Evolutionary conservation across 1,140 invertebrate genomes (phyloP), one percentile per base, ranked within the genome.

Genomic region (Pinna nobilis): DNA sequence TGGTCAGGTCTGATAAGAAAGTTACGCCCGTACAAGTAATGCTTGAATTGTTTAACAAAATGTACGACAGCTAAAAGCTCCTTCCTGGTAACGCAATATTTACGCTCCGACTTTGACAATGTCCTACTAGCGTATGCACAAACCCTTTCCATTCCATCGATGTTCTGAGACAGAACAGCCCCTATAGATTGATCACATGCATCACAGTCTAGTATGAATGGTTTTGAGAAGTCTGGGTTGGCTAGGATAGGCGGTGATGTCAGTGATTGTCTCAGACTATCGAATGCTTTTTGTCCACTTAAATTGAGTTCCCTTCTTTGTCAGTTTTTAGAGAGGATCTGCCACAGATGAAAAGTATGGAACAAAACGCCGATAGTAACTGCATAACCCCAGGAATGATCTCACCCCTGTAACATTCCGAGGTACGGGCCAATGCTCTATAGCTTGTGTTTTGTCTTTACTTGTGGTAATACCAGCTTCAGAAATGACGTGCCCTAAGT

Each of bases 301-400:
- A 9, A 13, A 23, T 23, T 55, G 37, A 0, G 1, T 32, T 4
- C 13, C 49, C 20, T 59, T 30, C 4, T 15, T 35, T 7, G 59
- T 50, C 25, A 71, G 44, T 33, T 51, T 55, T 61, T 71, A 51
- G 9, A 77, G 30, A 11, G 69, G 74, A 51, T 32, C 41, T 18
- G 41, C 59, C 9, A 50, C 61, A 18, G 30, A 1, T 3, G 37
- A 15, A 15, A 66, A 73, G 4, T 25, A 18, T 28, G 55, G 39
- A 6, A 87, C 69, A 74, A 83, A 86, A 44, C 73, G 55, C 18
- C 84, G 28, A 64, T 83, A 85, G 59, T 78, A 86, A 1, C 50
- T 57, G 6, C 61, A 63, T 9, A 73, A 33, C 20, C 85, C 83
- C 1, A 67, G 23, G n/a, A 69, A 68, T 9, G n/a, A 20, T 49